These are phyloP conservation scores for Matsumurasca onukii DNA, from an alignment of 1,140 invertebrate genomes.

Conservation along the genomic window DNA sequence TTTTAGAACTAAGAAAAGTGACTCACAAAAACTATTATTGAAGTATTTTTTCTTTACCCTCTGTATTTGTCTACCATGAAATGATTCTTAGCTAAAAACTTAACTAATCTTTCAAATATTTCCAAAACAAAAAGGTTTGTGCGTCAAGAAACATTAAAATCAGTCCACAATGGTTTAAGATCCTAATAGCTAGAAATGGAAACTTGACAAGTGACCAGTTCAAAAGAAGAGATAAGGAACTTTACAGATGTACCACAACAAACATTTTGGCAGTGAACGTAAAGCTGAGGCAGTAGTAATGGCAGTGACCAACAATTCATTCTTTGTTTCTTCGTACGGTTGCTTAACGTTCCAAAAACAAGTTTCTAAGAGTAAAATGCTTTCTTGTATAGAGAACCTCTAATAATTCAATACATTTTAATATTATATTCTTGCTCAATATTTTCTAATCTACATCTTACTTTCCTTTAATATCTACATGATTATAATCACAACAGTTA, in stretches of 20 bases:
- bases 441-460: constrained; percentile 17
- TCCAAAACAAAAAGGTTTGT: too few species aligned
- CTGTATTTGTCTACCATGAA: too few species aligned
- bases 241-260: too few species aligned
- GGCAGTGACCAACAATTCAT: constrained; percentile 11
- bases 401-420: background rate
- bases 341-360: constrained; percentile 14
- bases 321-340: background rate
- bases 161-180: too few species aligned
- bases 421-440: background rate
- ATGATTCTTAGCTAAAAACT: too few species aligned
- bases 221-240: constrained; percentile 6
- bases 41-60: too few species aligned
- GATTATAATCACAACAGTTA: constrained; percentile 21
- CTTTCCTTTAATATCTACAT: constrained; percentile 12
- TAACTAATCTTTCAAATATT: too few species aligned
- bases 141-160: too few species aligned
- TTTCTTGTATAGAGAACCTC: background rate
- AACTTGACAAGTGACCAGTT: constrained; percentile 22
- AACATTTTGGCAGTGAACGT: constrained; percentile 25
- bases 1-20: too few species aligned
- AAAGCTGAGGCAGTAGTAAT: constrained; percentile 20
- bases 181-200: too few species aligned
- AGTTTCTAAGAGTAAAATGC: constrained; percentile 21
- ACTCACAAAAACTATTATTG: too few species aligned